Evolutionary conservation across 2,888 invertebrate species (phyloP).

Genomic region (Leptinotarsa haldemani): DNA sequence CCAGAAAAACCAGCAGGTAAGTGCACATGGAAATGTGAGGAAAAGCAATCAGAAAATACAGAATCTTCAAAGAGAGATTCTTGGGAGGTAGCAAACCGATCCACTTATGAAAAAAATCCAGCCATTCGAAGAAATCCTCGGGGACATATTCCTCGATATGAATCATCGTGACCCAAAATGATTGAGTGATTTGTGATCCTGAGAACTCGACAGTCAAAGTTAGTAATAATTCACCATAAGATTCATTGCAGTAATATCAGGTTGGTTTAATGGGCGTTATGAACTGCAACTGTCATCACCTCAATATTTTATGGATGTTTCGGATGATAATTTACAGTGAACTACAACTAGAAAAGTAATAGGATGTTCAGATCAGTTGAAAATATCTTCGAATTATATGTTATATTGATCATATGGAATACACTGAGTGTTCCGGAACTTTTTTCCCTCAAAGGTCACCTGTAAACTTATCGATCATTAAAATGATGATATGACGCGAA

Average conservation of each 20-base stretch:
- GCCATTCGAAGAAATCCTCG: conserved; percentile 27
- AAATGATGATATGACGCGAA: too few relatives aligned
- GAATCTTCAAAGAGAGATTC: not conserved
- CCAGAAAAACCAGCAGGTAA: conserved; percentile 16
- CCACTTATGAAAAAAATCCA: conserved; percentile 22
- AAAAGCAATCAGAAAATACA: conserved; percentile 27
- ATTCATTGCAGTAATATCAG: not conserved
- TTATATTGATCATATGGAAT: not conserved
- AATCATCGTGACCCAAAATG: not conserved
- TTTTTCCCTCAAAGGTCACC: too few relatives aligned
- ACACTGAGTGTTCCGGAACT: too few relatives aligned
- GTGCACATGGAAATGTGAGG: conserved; percentile 25
- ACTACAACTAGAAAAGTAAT: not conserved
- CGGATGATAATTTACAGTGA: not conserved
- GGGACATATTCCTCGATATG: conserved; percentile 25
- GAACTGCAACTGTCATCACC: not conserved
- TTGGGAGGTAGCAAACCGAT: conserved; percentile 30
- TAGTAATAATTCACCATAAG: not conserved
- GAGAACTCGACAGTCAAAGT: not conserved
- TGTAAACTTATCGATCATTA: too few relatives aligned
- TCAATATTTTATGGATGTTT: not conserved
- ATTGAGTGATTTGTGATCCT: not conserved
- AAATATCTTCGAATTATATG: not conserved
- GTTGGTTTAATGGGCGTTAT: not conserved
- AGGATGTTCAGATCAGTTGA: not conserved